Evolutionary conservation across 2,888 invertebrate genomes (phyloP).

Genomic region (Taphrorychus bicolor): DNA sequence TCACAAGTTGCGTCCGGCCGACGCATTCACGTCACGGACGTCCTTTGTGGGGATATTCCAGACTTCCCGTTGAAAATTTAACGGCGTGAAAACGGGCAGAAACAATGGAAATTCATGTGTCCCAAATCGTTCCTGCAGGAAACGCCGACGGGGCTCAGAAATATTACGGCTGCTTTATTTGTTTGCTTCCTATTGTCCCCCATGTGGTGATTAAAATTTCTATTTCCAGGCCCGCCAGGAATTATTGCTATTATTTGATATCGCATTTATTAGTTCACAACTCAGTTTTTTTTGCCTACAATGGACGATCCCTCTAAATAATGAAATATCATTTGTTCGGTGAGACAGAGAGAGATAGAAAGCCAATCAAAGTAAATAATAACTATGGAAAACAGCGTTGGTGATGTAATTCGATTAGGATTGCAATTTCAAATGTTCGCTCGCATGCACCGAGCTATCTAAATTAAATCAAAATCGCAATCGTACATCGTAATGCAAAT

Average conservation of each 20-base stretch:
- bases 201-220: conserved; percentile 13
- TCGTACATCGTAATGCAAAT: conserved; percentile 25
- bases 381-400: neutral
- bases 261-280: neutral
- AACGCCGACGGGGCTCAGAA: conserved; percentile 47
- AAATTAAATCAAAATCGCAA: conserved; percentile 37
- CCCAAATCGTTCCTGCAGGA: conserved; percentile 46
- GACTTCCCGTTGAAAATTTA: conserved; percentile 51
- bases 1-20: conserved; percentile 11
- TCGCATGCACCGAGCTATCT: conserved; percentile 22
- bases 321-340: neutral
- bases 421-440: conserved; percentile 10
- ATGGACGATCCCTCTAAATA: neutral
- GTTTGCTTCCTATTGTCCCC: conserved; percentile 15
- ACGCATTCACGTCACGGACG: conserved; percentile 30
- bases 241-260: neutral
- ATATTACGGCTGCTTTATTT: conserved; percentile 46
- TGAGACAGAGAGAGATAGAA: neutral
- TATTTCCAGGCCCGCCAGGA: neutral
- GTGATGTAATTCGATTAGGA: conserved; percentile 9
- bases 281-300: neutral
- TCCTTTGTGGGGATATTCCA: conserved; percentile 30
- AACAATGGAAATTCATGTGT: conserved; percentile 53
- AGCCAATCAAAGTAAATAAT: neutral
- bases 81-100: conserved; percentile 53